Base-by-base conservation (phyloP, 2,113 vertebrate species). In the Mellivora capensis region DNA sequence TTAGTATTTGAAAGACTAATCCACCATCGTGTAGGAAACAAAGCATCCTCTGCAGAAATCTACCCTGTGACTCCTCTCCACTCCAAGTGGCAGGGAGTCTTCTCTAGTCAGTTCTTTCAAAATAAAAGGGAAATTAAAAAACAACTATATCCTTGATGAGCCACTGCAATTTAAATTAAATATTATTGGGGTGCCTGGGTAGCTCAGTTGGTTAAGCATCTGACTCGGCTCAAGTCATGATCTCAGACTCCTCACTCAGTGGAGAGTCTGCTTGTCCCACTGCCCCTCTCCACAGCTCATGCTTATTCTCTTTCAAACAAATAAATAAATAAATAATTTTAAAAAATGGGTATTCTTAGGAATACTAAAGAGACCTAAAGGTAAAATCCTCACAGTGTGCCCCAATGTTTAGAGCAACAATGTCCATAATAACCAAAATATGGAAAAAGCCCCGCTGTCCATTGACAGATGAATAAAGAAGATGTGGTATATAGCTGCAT, bases 101-200 rank as follows among this genome's bases (percentile, higher is more conserved):
- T 90, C 92, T 79, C 15, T 6, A 67, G 34, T 52, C 49, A 72
- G 14, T 92, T 95, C 37, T 90, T 81, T 44, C 62, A 62, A 76
- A 89, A 77, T 83, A 67, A 82, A 97, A 93, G 62, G 39, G 20
- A 81, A 69, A 81, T 85, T 76, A 91, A 91, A 93, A 94, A 74
- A 14, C 82, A 93, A 67, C 74, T 76, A 31, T 29, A 49, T 47
- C 39, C 1, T 79, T 88, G 29, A 87, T 79, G 42, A 52, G 83
- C 7, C 44, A 37, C n/a, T 76, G 12, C 39, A 61, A 61, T 77
- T 94, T 37, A 42, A 93, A 76, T 94, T 14, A 92, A 7, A 57
- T 44, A 44, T 80, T 89, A 14, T 74, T 69, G 67, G 67, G 34
- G 34, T 20, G 18, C 18, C 34, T 37, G 18, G 34, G 67, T 37